Percentiles rank a stretch among this genome's conserved stretches.
Conservation (phyloP, 2,797 vertebrate species). For the Psittacula derbiana region DNA sequence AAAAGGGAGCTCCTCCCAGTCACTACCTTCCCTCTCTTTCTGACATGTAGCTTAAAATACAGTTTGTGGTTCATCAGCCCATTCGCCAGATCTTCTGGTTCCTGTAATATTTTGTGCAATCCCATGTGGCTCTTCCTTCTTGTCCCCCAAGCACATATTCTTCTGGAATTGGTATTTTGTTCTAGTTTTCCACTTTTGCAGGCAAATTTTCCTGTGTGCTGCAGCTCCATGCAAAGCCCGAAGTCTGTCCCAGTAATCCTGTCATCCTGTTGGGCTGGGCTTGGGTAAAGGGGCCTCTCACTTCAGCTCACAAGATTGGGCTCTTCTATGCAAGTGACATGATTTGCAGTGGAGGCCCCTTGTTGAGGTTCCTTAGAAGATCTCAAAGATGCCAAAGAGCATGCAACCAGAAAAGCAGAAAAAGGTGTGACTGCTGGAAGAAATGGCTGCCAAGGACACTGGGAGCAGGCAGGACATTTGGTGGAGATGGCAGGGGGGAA, state of each 20-base stretch:
- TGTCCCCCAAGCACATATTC: neutral
- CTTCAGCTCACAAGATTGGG: fast-evolving
- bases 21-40: neutral
- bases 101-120: neutral
- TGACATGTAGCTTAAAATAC: neutral
- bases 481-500: fast-evolving
- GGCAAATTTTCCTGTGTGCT: neutral
- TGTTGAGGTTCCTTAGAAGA: neutral
- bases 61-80: neutral
- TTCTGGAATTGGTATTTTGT: neutral
- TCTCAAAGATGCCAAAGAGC: neutral
- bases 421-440: neutral
- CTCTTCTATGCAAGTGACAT: fast-evolving
- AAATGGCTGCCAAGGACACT: neutral
- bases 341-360: fast-evolving
- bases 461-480: neutral
- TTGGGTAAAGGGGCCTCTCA: neutral
- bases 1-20: neutral
- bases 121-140: neutral
- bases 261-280: neutral
- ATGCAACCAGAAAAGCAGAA: neutral
- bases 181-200: neutral
- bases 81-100: neutral
- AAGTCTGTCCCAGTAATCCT: neutral
- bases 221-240: neutral